These are phyloP conservation scores for Dissostichus mawsoni DNA, from an alignment of 2,113 vertebrate genomes.

Conservation along the genomic window DNA sequence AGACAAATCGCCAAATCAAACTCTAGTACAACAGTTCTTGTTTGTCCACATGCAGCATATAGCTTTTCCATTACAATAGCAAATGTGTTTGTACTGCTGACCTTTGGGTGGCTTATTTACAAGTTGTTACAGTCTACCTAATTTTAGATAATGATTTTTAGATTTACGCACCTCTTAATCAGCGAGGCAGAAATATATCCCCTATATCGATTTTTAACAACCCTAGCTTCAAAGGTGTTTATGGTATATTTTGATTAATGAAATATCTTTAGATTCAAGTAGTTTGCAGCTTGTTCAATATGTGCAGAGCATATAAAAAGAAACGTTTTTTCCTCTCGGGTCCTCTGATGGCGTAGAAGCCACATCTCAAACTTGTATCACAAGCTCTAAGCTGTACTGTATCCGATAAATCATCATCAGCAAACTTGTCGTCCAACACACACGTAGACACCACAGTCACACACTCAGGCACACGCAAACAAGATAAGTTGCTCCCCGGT, in stretches of 20 bases:
- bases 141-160: not conserved
- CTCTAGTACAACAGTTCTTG: not conserved
- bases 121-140: not conserved
- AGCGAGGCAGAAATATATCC: not conserved
- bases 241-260: not conserved
- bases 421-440: not conserved
- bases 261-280: not conserved
- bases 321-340: not conserved
- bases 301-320: not conserved
- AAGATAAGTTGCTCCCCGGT: conserved; percentile 36
- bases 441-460: not conserved
- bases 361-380: not conserved
- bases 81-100: conserved; percentile 6
- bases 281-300: not conserved
- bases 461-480: conserved; percentile 26
- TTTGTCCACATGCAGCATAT: not conserved
- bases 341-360: not conserved
- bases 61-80: not conserved
- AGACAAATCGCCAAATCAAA: not conserved
- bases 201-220: not conserved
- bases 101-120: not conserved
- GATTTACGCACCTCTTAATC: conserved; percentile 2
- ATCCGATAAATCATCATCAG: conserved; percentile 3
- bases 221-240: not conserved
- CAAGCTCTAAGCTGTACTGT: not conserved